Conservation (phyloP, 2,113 vertebrate genomes). For the Neopipo cinnamomea region DNA sequence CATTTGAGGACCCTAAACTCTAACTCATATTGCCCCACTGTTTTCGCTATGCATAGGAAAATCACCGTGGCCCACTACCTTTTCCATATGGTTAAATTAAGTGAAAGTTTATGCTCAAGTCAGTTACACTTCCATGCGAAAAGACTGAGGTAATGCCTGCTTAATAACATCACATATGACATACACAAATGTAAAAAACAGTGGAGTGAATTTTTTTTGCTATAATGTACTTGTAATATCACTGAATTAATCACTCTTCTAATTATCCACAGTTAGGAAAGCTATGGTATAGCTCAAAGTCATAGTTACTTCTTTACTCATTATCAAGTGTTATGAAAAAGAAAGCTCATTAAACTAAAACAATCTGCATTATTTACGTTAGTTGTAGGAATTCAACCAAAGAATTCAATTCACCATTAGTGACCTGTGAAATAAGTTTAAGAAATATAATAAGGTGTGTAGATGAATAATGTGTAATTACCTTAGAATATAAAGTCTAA, state of each 20-base stretch:
- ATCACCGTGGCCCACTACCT: accelerated
- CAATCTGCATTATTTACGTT: background rate
- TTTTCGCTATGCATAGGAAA: background rate
- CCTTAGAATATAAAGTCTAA: background rate
- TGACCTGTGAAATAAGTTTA: background rate
- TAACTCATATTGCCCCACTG: background rate
- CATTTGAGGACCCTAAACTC: background rate
- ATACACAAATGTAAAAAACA: background rate
- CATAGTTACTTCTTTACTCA: background rate
- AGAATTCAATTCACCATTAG: background rate
- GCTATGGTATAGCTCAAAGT: background rate
- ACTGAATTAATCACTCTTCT: background rate
- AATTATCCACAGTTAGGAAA: background rate
- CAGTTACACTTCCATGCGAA: background rate
- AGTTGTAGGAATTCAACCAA: background rate
- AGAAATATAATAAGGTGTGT: background rate
- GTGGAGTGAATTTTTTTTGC: background rate
- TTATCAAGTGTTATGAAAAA: background rate
- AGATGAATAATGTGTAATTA: background rate
- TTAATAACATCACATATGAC: background rate
- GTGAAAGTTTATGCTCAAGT: background rate
- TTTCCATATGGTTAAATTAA: background rate
- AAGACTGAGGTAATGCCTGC: background rate
- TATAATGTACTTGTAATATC: background rate
- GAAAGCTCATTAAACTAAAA: slow-evolving; percentile 6